These are phyloP conservation scores for Macropodus opercularis DNA, from an alignment of 2,797 vertebrate genomes.

Conservation along the genomic window DNA sequence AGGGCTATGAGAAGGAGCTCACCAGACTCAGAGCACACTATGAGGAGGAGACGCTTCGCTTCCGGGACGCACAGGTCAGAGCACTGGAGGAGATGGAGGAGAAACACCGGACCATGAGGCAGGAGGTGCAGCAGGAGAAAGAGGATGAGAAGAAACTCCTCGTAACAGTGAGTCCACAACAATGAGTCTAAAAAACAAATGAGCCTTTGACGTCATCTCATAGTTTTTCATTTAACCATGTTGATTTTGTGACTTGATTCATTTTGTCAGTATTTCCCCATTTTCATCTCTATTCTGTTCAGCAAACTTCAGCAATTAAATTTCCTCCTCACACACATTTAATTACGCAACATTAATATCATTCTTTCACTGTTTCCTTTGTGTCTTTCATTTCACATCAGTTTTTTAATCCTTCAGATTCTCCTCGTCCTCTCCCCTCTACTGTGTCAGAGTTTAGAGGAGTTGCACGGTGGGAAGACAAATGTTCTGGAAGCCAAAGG, in stretches of 20 bases:
- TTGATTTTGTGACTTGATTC: too few relatives aligned
- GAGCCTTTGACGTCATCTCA: too few relatives aligned
- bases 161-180: constrained; percentile 79
- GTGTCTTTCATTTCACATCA: constrained; percentile 16
- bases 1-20: constrained; percentile 93
- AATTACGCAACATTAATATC: constrained; percentile 63
- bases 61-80: constrained; percentile 90
- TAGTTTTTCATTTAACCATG: too few relatives aligned
- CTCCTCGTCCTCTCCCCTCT: constrained; percentile 2
- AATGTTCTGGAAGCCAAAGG: constrained; percentile 4
- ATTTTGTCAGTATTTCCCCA: not conserved
- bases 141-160: constrained; percentile 90
- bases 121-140: constrained; percentile 85
- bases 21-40: constrained; percentile 86
- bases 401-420: not conserved
- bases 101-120: constrained; percentile 88
- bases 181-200: too few relatives aligned
- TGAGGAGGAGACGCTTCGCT: constrained; percentile 88
- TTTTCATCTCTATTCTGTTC: constrained; percentile 1
- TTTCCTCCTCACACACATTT: constrained; percentile 36
- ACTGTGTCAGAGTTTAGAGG: constrained; percentile 19
- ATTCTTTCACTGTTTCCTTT: constrained; percentile 11
- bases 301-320: constrained; percentile 24
- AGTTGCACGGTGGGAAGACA: constrained; percentile 15
- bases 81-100: constrained; percentile 91